These are phyloP conservation scores for Pseudococcus longispinus DNA, from an alignment of 2,888 invertebrate species.

Conservation along the genomic window DNA sequence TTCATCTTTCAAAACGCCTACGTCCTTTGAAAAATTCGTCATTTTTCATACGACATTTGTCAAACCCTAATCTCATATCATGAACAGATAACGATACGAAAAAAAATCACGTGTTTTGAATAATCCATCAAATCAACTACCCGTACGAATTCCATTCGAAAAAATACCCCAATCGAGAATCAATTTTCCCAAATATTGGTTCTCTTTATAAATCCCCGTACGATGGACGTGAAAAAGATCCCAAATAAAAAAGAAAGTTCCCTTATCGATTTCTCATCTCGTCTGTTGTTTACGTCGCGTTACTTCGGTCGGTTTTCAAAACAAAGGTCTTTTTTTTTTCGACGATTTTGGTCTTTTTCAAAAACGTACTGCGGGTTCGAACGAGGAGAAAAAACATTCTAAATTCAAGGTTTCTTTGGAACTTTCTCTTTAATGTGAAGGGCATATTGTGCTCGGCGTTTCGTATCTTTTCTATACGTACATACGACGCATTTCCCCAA, in stretches of 20 bases:
- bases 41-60: background rate
- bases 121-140: background rate
- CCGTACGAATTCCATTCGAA: background rate
- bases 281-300: background rate
- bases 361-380: background rate
- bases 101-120: background rate
- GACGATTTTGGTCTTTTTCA: background rate
- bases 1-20: background rate
- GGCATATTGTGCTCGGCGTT: conserved; percentile 25
- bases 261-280: conserved; percentile 3
- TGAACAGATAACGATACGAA: background rate
- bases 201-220: background rate
- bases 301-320: background rate
- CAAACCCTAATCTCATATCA: background rate
- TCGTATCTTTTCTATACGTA: background rate
- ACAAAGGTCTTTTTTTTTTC: conserved; percentile 16
- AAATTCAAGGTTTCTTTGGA: conserved; percentile 23
- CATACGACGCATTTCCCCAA: background rate
- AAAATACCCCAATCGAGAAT: background rate
- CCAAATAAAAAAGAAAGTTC: background rate
- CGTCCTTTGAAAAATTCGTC: background rate
- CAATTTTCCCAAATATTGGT: background rate
- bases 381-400: background rate
- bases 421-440: conserved; percentile 31
- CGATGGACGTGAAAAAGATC: background rate